Evolutionary conservation across 1,140 invertebrate genomes (phyloP), one percentile per base, ranked within the genome.

Genomic region (Microplitis mediator): DNA sequence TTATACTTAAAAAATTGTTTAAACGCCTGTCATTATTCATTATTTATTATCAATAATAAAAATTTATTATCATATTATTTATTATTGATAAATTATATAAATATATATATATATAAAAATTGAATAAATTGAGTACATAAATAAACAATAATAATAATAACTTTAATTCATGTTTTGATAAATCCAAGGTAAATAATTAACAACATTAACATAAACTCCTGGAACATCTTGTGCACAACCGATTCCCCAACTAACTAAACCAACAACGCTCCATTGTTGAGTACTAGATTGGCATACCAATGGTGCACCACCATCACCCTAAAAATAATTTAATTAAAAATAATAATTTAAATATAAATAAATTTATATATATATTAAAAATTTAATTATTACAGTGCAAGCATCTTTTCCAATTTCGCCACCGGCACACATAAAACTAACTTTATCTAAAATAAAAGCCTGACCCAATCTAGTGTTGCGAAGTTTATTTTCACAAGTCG

Each of bases 271-370:
- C 88, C 84, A 89, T 11, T 86, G 84, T 0, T 90, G 91, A 16
- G 75, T 78, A 50, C 84, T 85, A 9, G 84, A 83, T 77, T 90
- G 85, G 78, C 93, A 95, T 3, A 94, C 92, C 52, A 95, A 77
- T 0, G 92, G 92, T 8, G 92, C 90, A 11, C 93, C 93, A 5
- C 93, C 93, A 72, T 95, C 93, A 35, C 93, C 93, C 92, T 93
- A 75, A 45, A 86, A 86, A 6, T 54, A 54, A 54, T 13, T 54
- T 6, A 23, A 54, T 54, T 54, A 54, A 54, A 13, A 54, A 54
- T 54, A 54, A 54, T 16, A 13, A 6, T 45, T 3, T 9, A 45
- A 45, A 11, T 45, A 45, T 45, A 45, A 9, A 45, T 45, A 45
- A 45, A 9, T 45, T 2, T 45, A 45, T 9, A 2, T 45, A 9